phyloP scores from a whole-genome alignment of 2,888 invertebrate genomes.

The Deilephila porcellus region DNA sequence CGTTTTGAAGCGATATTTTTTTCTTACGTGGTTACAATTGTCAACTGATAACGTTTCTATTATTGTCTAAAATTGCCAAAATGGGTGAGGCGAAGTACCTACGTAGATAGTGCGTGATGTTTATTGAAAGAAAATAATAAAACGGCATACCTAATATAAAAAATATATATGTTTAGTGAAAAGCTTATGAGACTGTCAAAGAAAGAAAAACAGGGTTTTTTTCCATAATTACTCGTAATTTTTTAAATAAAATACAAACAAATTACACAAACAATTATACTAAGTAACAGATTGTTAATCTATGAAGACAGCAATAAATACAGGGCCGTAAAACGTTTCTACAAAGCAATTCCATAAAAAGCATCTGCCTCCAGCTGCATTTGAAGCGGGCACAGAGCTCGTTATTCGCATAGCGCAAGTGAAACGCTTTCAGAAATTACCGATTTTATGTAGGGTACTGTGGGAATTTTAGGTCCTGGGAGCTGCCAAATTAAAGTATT shows the following conservation, averaged over 20 bases:
- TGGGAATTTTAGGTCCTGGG: background rate
- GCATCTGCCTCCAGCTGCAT: background rate
- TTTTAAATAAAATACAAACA: background rate
- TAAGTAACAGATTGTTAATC: background rate
- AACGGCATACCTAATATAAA: too few relatives aligned
- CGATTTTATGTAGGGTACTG: background rate
- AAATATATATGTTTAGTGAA: too few relatives aligned
- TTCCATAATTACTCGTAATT: background rate
- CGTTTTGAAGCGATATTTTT: too few relatives aligned
- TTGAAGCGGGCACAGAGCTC: background rate
- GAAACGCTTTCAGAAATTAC: slow-evolving; percentile 1
- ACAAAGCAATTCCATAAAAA: slow-evolving; percentile 12
- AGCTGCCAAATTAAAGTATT: too few relatives aligned
- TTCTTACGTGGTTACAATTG: too few relatives aligned
- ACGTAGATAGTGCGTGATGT: too few relatives aligned
- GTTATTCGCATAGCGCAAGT: slow-evolving; percentile 1
- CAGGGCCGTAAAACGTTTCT: background rate
- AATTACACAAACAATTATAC: background rate
- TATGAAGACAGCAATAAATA: background rate
- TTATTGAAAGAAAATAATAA: too few relatives aligned
- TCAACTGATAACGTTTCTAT: too few relatives aligned
- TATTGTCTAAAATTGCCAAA: too few relatives aligned
- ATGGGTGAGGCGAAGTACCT: too few relatives aligned
- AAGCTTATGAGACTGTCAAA: too few relatives aligned
- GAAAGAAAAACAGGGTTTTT: too few relatives aligned